Evolutionary conservation across 1,140 invertebrate genomes (phyloP).

Genomic region (Saccostrea glomerata): DNA sequence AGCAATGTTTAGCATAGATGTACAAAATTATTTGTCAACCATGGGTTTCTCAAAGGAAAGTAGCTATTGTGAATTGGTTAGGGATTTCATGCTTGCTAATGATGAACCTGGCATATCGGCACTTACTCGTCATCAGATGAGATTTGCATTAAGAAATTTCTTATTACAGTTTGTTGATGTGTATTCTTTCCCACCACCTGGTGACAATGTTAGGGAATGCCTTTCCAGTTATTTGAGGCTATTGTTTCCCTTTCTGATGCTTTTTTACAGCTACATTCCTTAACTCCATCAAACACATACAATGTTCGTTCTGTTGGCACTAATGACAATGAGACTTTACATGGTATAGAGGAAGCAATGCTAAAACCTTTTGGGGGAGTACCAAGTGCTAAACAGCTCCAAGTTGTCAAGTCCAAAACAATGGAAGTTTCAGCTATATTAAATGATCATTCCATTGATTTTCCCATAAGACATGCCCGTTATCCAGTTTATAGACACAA

Average conservation of each 20-base stretch:
- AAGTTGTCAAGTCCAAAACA: too few species aligned
- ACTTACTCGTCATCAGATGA: background rate
- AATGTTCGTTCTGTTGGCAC: background rate
- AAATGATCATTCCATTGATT: too few species aligned
- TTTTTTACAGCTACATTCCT: background rate
- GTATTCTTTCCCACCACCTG: background rate
- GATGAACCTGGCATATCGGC: background rate
- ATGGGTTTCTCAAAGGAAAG: background rate
- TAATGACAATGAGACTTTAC: background rate
- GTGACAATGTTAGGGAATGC: background rate
- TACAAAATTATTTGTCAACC: background rate
- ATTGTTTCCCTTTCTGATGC: background rate
- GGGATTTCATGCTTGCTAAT: background rate
- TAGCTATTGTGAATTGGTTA: background rate
- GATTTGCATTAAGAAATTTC: background rate
- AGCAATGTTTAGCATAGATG: background rate
- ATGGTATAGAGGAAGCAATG: background rate
- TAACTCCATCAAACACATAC: background rate
- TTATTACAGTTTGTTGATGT: conserved; percentile 1
- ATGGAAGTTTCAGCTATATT: too few species aligned
- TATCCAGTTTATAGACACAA: too few species aligned
- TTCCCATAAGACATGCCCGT: too few species aligned
- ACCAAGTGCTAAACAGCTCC: too few species aligned
- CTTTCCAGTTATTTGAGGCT: background rate
- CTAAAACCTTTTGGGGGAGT: conserved; percentile 10